Base-by-base conservation (phyloP, 2,888 invertebrate genomes). In the Eugnorisma glareosa region DNA sequence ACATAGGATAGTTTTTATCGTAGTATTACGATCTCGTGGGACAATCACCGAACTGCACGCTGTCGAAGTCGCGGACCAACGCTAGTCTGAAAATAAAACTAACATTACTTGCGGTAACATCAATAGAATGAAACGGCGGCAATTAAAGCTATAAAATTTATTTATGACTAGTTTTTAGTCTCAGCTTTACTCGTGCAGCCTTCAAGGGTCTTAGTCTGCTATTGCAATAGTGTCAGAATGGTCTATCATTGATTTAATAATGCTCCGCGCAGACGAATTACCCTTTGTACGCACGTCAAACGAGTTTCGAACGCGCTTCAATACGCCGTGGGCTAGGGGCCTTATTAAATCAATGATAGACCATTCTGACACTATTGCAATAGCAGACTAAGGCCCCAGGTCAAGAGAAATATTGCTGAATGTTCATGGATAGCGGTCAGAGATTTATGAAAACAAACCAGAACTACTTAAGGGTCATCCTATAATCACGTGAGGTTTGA, bases 121-220 rank as follows among this genome's bases (percentile, higher is more conserved):
- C 79, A 54, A 64, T 71, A 75, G 40, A 28, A 74, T 75, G 51
- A 73, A 80, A 79, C 57, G 70, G 74, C 45, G 67, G 77, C 79
- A 79, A 87, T 87, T 79, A 78, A 83, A 87, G 69, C 77, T 66
- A 85, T 87, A 73, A 85, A 83, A 79, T 76, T 74, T 77, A 85
- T 86, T 83, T 81, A 83, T n/a, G 81, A 67, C 81, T 79, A 78
- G 75, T 80, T 84, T 82, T 80, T 84, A 69, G 70, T 70, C 24
- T 35, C 63, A 67, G 61, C 59, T 77, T 54, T 63, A 75, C 73
- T 67, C 82, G 67, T 77, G 57, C 73, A 57, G 67, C 75, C 61
- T 67, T 61, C 67, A n/a, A n/a, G n/a, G n/a, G n/a, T n/a, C n/a
- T n/a, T n/a, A n/a, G n/a, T n/a, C n/a, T n/a, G n/a, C n/a, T n/a